Base-by-base conservation (phyloP, 2,888 invertebrate genomes). In the Spicauda simplicius region DNA sequence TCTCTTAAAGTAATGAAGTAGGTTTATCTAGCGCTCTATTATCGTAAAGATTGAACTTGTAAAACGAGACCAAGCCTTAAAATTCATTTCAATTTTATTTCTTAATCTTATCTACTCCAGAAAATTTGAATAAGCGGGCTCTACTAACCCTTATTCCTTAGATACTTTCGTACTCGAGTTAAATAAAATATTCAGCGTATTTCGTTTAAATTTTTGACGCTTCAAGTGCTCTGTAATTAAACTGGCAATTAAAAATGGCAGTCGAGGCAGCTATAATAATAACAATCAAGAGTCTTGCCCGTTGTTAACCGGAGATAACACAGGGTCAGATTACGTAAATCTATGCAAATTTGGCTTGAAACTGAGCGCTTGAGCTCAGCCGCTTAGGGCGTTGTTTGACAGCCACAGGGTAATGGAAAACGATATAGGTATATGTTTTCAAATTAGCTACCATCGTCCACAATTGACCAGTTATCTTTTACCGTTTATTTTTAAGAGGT, bases 301-400 rank as follows among this genome's bases (percentile, higher is more conserved):
- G 70, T 66, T 73, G 74, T 74, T 74, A 72, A 72, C 72, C 63
- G 72, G 70, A 77, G 80, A 83, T 83, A 82, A 77, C 79, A 77
- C 73, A 67, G 80, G 80, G 77, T 80, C 81, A 81, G 82, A 85
- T 86, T 84, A 83, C 82, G 77, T 77, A 80, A 82, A 83, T 84
- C 80, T 85, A 84, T 86, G 84, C 82, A 85, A 85, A 87, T 87
- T 79, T 72, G 70, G 76, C 73, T 70, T 64, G 72, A 72, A 71
- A 66, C 72, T 73, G 72, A 72, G 74, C 64, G 74, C 60, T 18
- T 10, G 18, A 20, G 68, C 74, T 69, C 56, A 30, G 6, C 37
- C 20, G 16, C 8, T 52, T 14, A 41, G 41, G 58, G 12, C 3
- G 37, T 25, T 52, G 30, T 25, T 50, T 7, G 16, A 48, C 7